Base-by-base conservation (phyloP, 2,888 invertebrate species). In the Acanthosepion lycidas region DNA sequence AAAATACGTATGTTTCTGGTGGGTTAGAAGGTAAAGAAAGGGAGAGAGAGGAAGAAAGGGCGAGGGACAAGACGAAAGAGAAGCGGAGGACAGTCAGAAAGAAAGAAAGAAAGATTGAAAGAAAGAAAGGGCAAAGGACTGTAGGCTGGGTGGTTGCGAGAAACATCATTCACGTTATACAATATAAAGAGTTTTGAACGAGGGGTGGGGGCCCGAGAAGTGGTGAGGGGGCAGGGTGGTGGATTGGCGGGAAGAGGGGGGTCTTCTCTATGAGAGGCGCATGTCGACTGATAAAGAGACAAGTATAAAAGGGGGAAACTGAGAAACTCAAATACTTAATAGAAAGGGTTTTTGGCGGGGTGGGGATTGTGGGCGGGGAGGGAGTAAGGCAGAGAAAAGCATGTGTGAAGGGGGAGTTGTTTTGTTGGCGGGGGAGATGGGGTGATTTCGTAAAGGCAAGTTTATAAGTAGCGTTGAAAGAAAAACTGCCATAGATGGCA, bases 241-340 rank as follows among this genome's bases (percentile, higher is more conserved):
- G 78, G 28, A n/a, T 26, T 8, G 5, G 28, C 12, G 78, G 5
- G n/a, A 1, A 9, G 12, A 33, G 78, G 26, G 78, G 78, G 8
- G 28, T 9, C 78, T 23, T 28, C 28, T 23, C 9, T 23, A 9
- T n/a, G n/a, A 33, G 78, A n/a, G 78, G n/a, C n/a, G 78, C 78
- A 78, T 33, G 78, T 78, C n/a, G 78, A 78, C 78, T 78, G 78
- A 78, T 78, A 78, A 78, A 78, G 78, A 78, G 78, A 33, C 78
- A 78, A 78, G n/a, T 78, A 78, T 15, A 78, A 78, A 33, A n/a
- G 78, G n/a, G 28, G 78, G 12, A 78, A n/a, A n/a, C 78, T 23
- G n/a, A 78, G 78, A n/a, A 78, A 78, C n/a, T 78, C n/a, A 12
- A 78, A n/a, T 78, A 78, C n/a, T 78, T 78, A 78, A 78, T 78